phyloP scores from a whole-genome alignment of 1,140 invertebrate genomes.

The Hylaeus volcanicus region DNA sequence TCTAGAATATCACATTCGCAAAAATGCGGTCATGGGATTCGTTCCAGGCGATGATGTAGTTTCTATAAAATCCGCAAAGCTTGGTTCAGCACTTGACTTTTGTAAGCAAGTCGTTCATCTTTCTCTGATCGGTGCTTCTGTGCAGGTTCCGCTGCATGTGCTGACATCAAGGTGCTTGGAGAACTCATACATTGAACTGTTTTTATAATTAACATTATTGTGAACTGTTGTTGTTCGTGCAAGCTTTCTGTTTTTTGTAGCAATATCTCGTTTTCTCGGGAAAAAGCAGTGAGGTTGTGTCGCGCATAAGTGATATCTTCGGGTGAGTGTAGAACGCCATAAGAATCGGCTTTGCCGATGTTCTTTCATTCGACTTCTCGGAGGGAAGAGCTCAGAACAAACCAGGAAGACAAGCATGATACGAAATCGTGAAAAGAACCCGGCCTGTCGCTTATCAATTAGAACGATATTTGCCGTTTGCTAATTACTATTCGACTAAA shows the following conservation, averaged over 20 bases:
- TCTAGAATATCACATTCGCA: background rate
- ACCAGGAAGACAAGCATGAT: constrained; percentile 38
- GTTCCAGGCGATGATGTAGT: constrained; percentile 11
- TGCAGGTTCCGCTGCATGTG: constrained; percentile 70
- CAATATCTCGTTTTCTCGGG: constrained; percentile 27
- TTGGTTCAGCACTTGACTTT: background rate
- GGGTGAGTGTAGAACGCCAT: constrained; percentile 53
- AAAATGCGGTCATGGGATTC: background rate
- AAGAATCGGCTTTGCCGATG: constrained; percentile 48
- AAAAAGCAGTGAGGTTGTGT: constrained; percentile 34
- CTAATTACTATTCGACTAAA: background rate
- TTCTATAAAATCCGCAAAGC: constrained; percentile 13
- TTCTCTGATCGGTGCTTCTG: constrained; percentile 55
- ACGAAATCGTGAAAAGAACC: constrained; percentile 1
- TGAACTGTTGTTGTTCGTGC: constrained; percentile 58
- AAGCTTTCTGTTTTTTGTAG: constrained; percentile 32
- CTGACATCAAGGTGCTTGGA: constrained; percentile 70
- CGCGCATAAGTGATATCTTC: constrained; percentile 33
- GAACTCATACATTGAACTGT: constrained; percentile 64
- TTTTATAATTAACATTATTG: constrained; percentile 70
- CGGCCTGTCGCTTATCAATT: background rate
- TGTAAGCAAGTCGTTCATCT: constrained; percentile 41
- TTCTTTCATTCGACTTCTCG: constrained; percentile 46
- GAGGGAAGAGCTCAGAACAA: constrained; percentile 14
- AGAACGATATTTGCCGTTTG: background rate